Evolutionary conservation across 2,113 vertebrate genomes (phyloP), one percentile per base, ranked within the genome.

Genomic region (Holacanthus passer): DNA sequence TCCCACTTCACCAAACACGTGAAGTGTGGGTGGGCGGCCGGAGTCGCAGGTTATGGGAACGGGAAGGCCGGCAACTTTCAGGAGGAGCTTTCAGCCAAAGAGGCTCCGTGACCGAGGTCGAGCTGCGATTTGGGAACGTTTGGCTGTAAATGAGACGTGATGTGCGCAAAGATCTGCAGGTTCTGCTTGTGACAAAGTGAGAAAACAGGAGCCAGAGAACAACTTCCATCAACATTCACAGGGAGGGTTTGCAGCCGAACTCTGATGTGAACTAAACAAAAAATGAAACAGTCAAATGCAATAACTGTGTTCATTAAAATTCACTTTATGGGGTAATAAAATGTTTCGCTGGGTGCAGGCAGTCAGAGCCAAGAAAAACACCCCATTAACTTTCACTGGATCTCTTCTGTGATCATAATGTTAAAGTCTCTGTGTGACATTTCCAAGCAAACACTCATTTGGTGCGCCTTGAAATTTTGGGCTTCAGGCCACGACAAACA

Each of bases 101-200:
- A 29, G 0, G 17, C 37, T 41, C 22, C 11, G 0, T 9, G 53
- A 1, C 43, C 10, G 45, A 55, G 79, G 60, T 62, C 6, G 16
- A 37, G 45, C 66, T 14, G 58, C 27, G n/a, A 31, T 55, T 45
- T 39, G 55, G 29, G 27, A 58, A 63, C 11, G 63, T 37, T 43
- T 1, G 31, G 1, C 20, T 55, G 67, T 50, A 64, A 86, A 82
- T 56, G 79, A 81, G 73, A 53, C 63, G 60, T 73, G 78, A 53
- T 31, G 62, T 31, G 43, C 4, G 6, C 3, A 11, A 65, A 50
- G 71, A 59, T 50, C 50, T 12, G 72, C 70, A 10, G 53, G 31
- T 59, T 53, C 64, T 55, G 53, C 1, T 22, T 19, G 48, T 45
- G 35, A 66, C 35, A 29, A 45, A 47, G 69, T n/a, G 53, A 35